Evolutionary conservation across 1,140 invertebrate genomes (phyloP), one percentile per base, ranked within the genome.

Genomic region (Mercenaria mercenaria): DNA sequence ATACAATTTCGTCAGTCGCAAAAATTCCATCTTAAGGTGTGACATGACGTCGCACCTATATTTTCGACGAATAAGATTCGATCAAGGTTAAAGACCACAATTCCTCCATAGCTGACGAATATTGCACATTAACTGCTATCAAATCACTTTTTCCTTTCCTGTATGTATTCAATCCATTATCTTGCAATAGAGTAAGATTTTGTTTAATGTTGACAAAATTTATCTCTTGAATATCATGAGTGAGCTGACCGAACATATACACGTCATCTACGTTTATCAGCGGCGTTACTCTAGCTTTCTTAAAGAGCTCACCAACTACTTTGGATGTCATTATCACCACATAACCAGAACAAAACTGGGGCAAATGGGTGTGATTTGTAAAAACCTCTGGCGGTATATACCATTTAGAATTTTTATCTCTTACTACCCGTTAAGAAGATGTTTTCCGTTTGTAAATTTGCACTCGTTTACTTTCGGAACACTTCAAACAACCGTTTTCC

Each of bases 281-380:
- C 0, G 93, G 92, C 13, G 89, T 85, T 8, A 56, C 43, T 82
- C 92, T 91, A 6, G 95, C 94, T 29, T 90, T 91, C 29, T 88
- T 82, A 74, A 95, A 96, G 39, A 96, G 86, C 47, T 91, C 67
- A 39, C 93, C 92, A 4, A 96, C 92, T 37, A 95, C 76, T 83
- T 95, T 94, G 1, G 90, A 88, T 34, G 96, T 95, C 74, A 96
- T 93, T 11, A 96, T 79, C 20, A 95, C 93, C 13, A 93, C 93
- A 91, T 95, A 96, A n/a, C 96, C 96, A 15, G 94, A 91, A 92
- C 96, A 96, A 89, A 96, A 96, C n/a, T 47, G 64, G 0, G 94
- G 94, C 80, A 92, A 93, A 74, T 91, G 50, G 34, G 56, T 92
- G 15, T 79, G 61, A 23, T 90, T 82, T 32, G 95, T 95, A 91